Percentiles rank a stretch among this genome's conserved stretches.
These are phyloP conservation scores for Muscidifurax raptorellus DNA, from an alignment of 1,140 invertebrate genomes.

Conservation along the genomic window DNA sequence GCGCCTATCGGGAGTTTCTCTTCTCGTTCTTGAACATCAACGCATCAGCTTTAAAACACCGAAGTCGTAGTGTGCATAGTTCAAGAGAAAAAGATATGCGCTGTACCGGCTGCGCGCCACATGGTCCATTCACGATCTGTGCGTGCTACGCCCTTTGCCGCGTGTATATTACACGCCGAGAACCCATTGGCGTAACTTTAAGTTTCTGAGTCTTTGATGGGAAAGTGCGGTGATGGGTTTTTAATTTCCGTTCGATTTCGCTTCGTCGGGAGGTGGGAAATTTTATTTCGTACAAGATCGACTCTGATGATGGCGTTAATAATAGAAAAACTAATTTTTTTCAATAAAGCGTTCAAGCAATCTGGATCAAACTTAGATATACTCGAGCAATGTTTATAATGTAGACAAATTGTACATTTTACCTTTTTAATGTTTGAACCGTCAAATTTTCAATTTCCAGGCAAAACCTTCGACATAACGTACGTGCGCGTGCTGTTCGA, in stretches of 20 bases:
- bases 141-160: not conserved
- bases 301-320: too few species aligned
- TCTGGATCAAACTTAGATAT: too few species aligned
- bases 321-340: too few species aligned
- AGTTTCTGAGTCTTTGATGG: not conserved
- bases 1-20: not conserved
- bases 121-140: slow-evolving; percentile 54
- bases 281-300: too few species aligned
- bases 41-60: not conserved
- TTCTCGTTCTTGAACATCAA: not conserved
- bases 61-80: not conserved
- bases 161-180: not conserved
- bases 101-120: slow-evolving; percentile 47
- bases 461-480: slow-evolving; percentile 98
- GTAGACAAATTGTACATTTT: too few species aligned
- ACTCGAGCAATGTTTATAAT: too few species aligned
- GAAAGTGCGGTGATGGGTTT: not conserved
- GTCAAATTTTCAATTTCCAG: slow-evolving; percentile 78
- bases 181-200: slow-evolving; percentile 14
- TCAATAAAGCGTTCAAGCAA: too few species aligned
- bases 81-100: not conserved
- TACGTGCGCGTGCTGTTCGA: slow-evolving; percentile 95
- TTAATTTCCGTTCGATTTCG: not conserved
- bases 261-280: not conserved
- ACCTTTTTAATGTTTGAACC: too few species aligned